Evolutionary conservation across 2,797 vertebrate species (phyloP).

Genomic region (Gymnoscopelus braueri): DNA sequence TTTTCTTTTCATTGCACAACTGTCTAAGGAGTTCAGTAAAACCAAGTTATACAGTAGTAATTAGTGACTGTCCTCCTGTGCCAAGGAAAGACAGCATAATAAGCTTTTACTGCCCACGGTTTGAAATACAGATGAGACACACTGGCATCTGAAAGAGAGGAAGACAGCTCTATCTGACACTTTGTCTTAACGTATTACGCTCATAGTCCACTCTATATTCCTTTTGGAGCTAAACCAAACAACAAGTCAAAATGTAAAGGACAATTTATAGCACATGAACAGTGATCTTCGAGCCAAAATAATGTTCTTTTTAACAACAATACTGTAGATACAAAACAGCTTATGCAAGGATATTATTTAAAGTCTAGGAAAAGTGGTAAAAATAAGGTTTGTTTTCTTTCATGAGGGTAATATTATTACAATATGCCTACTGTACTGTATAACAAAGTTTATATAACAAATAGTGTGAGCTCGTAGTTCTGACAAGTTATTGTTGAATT

Average conservation of each 20-base stretch:
- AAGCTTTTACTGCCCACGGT: conserved; percentile 17
- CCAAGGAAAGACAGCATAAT: conserved; percentile 34
- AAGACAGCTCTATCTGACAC: conserved; percentile 15
- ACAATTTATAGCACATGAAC: neutral
- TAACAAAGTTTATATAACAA: no score
- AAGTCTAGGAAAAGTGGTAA: no score
- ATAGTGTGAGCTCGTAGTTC: no score
- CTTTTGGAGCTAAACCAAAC: conserved; percentile 18
- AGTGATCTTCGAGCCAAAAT: conserved; percentile 6
- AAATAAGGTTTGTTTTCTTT: no score
- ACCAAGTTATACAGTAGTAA: neutral
- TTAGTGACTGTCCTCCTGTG: conserved; percentile 11
- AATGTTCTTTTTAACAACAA: no score
- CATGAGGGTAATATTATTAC: no score
- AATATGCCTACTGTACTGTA: no score
- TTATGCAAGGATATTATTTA: no score
- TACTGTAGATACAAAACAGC: no score
- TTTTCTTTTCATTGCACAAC: conserved; percentile 26
- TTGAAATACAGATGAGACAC: conserved; percentile 40
- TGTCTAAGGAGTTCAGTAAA: conserved; percentile 16
- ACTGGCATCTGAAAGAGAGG: conserved; percentile 27
- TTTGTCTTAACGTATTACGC: conserved; percentile 6
- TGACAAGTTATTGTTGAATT: no score
- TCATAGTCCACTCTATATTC: conserved; percentile 11
- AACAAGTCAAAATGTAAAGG: neutral